Evolutionary conservation across 2,797 vertebrate species (phyloP).

Genomic region (Anableps anableps): DNA sequence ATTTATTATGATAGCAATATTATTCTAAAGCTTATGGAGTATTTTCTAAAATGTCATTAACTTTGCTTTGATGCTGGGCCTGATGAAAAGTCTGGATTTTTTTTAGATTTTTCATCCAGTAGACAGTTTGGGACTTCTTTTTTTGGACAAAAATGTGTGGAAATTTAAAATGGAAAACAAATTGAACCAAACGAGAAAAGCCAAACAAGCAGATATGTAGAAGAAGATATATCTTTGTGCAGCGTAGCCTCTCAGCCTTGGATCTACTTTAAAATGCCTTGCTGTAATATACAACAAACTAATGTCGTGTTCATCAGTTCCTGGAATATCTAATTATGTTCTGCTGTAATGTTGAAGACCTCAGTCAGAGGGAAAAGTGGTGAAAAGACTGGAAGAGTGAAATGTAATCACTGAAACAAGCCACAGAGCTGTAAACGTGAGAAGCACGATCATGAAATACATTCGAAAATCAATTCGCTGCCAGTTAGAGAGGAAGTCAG

Average conservation of each 20-base stretch:
- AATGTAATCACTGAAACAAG: constrained; percentile 15
- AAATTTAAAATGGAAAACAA: background rate
- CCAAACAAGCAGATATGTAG: background rate
- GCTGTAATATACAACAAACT: background rate
- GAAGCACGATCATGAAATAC: constrained; percentile 22
- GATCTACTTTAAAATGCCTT: background rate
- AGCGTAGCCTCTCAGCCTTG: background rate
- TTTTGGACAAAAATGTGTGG: background rate
- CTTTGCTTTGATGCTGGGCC: background rate
- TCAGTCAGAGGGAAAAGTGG: constrained; percentile 12
- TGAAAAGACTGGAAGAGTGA: constrained; percentile 14
- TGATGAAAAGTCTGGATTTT: background rate
- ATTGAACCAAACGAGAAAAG: background rate
- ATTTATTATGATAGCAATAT: background rate
- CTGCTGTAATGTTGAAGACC: background rate
- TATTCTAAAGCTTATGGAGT: background rate
- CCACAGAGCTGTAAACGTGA: constrained; percentile 25
- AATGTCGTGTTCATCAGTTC: background rate
- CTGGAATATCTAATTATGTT: constrained; percentile 14
- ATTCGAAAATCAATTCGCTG: constrained; percentile 19
- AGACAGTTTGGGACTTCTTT: background rate
- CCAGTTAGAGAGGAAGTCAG: background rate
- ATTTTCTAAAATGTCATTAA: background rate
- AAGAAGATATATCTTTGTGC: background rate
- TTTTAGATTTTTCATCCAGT: background rate